A percentile compares a stretch with the other conserved stretches of the same genome.
phyloP scores from a whole-genome alignment of 2,888 invertebrate species.

The Ochropacha duplaris region DNA sequence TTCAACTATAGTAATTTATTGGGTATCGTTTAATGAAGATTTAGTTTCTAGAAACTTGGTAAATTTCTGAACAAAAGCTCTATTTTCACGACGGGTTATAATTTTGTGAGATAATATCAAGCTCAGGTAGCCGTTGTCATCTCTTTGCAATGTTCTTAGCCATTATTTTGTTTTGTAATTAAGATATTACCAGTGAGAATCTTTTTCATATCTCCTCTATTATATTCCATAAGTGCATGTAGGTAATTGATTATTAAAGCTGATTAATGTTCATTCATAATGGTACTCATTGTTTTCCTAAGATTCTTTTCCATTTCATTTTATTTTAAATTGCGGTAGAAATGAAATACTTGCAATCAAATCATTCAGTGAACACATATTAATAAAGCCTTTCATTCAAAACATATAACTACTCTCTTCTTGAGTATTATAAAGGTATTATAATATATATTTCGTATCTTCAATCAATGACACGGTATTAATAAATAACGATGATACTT shows the following conservation, averaged over 20 bases:
- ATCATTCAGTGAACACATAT: no score
- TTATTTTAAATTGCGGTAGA: no score
- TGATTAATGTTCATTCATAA: neutral
- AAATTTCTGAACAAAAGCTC: constrained; percentile 54
- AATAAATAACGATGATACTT: neutral
- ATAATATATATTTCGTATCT: neutral
- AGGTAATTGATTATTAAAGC: neutral
- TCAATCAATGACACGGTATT: neutral
- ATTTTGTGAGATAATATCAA: constrained; percentile 65
- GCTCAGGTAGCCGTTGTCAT: constrained; percentile 58
- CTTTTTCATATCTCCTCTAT: constrained; percentile 7
- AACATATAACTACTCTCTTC: neutral
- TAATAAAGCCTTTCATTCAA: neutral
- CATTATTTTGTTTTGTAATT: constrained; percentile 29
- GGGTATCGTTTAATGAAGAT: constrained; percentile 71
- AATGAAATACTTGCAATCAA: no score
- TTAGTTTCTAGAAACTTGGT: constrained; percentile 58
- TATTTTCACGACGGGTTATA: constrained; percentile 57
- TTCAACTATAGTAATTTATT: constrained; percentile 64
- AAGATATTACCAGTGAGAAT: constrained; percentile 15
- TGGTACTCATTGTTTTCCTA: no score
- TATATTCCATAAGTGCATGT: neutral
- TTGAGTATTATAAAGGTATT: neutral
- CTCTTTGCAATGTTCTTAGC: constrained; percentile 32
- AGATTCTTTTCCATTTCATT: no score